Percentiles rank a stretch among this genome's conserved stretches.
Evolutionary conservation across 1,140 invertebrate species (phyloP).

Genomic region (Panagrolaimus sp.): DNA sequence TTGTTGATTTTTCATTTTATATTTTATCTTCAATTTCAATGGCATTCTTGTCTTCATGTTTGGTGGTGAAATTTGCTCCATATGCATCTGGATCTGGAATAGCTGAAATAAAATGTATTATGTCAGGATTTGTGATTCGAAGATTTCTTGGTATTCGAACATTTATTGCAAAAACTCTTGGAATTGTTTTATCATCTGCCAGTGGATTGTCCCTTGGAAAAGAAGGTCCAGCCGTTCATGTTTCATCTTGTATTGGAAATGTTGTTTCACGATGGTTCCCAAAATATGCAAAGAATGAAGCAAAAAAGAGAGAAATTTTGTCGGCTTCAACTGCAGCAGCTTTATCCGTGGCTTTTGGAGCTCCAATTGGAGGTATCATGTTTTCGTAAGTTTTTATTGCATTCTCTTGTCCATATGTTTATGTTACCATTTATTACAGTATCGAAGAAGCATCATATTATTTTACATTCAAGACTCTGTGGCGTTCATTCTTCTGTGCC

Average conservation of each 20-base stretch:
- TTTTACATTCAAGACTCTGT: slow-evolving; percentile 95
- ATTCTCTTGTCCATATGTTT: slow-evolving; percentile 45
- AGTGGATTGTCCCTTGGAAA: slow-evolving; percentile 81
- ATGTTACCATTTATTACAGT: slow-evolving; percentile 65
- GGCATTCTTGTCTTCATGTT: slow-evolving; percentile 81
- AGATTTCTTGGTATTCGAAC: slow-evolving; percentile 99
- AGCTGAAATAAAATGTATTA: slow-evolving; percentile 98
- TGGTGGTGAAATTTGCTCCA: slow-evolving; percentile 96
- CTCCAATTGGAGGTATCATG: slow-evolving; percentile 90
- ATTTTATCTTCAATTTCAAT: slow-evolving; percentile 69
- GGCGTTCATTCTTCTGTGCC: slow-evolving; percentile 98
- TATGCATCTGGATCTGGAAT: slow-evolving; percentile 90
- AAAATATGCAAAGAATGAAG: slow-evolving; percentile 97
- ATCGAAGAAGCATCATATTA: slow-evolving; percentile 99
- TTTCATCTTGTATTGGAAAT: slow-evolving; percentile 78
- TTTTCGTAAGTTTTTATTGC: slow-evolving; percentile 64
- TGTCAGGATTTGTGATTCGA: slow-evolving; percentile 97
- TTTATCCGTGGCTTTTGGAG: slow-evolving; percentile 96
- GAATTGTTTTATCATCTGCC: slow-evolving; percentile 58
- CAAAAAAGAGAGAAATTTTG: slow-evolving; percentile 96
- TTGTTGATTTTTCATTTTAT: slow-evolving; percentile 88
- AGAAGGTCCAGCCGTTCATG: slow-evolving; percentile 99
- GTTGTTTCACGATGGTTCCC: slow-evolving; percentile 97
- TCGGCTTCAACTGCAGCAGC: slow-evolving; percentile 96
- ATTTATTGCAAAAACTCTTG: slow-evolving; percentile 83